Percentiles rank a stretch among this genome's conserved stretches.
These are phyloP conservation scores for Tragelaphus imberbis DNA, from an alignment of 2,113 vertebrate genomes.

Conservation along the genomic window DNA sequence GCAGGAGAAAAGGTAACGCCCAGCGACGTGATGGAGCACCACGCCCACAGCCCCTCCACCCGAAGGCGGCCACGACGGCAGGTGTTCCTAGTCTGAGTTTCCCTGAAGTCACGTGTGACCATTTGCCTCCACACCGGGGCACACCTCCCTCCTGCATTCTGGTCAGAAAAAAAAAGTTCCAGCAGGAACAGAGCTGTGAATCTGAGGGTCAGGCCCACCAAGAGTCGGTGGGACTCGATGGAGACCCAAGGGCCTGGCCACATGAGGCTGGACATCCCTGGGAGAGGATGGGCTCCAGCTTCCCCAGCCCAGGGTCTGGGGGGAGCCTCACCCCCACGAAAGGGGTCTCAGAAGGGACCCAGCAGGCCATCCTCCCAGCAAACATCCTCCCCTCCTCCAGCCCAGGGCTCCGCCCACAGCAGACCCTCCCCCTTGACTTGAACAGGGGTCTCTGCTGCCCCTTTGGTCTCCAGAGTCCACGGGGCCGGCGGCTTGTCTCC, in stretches of 20 bases:
- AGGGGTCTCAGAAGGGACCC: not conserved
- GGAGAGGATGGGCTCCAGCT: not conserved
- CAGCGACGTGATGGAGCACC: not conserved
- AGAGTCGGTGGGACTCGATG: accelerated
- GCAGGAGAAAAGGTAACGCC: not conserved
- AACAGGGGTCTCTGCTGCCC: not conserved
- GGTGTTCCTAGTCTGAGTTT: not conserved
- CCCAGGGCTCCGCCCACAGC: not conserved
- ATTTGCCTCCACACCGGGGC: accelerated
- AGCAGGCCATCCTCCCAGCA: not conserved
- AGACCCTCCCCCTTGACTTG: not conserved
- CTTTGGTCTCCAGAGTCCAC: not conserved
- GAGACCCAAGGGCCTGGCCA: not conserved
- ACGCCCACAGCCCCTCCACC: not conserved
- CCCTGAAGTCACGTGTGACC: not conserved
- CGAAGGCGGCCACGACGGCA: not conserved
- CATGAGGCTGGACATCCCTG: not conserved
- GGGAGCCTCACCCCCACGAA: not conserved
- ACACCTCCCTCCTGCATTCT: not conserved
- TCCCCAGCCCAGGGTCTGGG: not conserved
- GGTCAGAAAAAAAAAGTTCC: not conserved
- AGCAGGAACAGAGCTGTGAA: not conserved
- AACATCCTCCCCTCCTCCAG: not conserved
- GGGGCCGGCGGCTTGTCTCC: not conserved
- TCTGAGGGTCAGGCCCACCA: not conserved